phyloP scores from a whole-genome alignment of 2,113 vertebrate genomes.

The Micromys minutus region DNA sequence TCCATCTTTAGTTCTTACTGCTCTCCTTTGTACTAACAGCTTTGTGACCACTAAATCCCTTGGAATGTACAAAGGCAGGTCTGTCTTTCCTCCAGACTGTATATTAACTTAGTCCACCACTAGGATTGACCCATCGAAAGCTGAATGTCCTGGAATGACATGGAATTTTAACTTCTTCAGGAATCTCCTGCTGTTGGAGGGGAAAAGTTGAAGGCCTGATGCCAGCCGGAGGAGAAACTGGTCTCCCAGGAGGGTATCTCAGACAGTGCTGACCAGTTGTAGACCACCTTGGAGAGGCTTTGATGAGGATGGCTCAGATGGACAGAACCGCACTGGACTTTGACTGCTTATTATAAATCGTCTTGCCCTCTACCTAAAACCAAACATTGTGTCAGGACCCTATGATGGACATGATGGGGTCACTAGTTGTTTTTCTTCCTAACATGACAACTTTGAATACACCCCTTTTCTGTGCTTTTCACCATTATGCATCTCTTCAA shows the following conservation, averaged over 20 bases:
- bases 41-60: neutral
- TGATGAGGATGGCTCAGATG: neutral
- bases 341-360: neutral
- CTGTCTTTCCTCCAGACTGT: neutral
- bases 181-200: neutral
- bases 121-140: neutral
- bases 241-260: neutral
- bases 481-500: neutral
- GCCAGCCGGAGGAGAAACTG: neutral
- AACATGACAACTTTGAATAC: neutral
- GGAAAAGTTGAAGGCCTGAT: neutral
- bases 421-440: neutral
- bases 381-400: neutral
- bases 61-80: neutral
- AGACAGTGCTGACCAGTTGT: neutral
- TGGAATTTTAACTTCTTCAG: neutral
- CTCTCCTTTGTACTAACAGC: neutral
- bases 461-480: neutral
- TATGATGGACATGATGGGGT: neutral
- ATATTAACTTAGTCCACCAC: neutral
- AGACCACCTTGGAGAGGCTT: neutral
- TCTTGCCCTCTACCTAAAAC: neutral
- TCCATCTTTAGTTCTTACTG: neutral
- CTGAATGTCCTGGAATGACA: neutral
- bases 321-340: neutral